A percentile compares a stretch with the other conserved stretches of the same genome.
Evolutionary conservation across 2,113 vertebrate genomes (phyloP).

Genomic region (Heterochromis multidens): DNA sequence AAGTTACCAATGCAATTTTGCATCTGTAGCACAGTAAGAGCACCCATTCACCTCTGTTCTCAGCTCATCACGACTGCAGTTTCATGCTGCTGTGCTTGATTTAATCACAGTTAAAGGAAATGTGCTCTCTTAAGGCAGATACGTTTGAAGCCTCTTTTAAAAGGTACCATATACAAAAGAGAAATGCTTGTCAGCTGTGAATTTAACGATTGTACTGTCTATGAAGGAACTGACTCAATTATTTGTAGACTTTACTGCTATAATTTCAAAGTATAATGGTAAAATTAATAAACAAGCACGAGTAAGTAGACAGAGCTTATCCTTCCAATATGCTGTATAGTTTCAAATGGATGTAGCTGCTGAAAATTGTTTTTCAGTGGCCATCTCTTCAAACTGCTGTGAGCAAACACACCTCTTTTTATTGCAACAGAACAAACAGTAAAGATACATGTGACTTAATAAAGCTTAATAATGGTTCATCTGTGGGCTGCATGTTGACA

Average conservation of each 20-base stretch:
- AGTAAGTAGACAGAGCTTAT: background rate
- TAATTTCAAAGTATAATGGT: background rate
- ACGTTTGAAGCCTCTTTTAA: background rate
- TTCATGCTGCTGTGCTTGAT: background rate
- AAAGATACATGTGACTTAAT: background rate
- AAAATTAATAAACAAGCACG: background rate
- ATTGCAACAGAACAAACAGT: slow-evolving; percentile 41
- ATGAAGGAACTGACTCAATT: background rate
- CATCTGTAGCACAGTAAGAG: background rate
- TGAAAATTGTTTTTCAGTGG: background rate
- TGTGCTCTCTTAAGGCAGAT: background rate
- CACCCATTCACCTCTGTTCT: background rate
- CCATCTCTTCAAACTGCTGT: background rate
- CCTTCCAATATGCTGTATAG: background rate
- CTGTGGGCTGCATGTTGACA: slow-evolving; percentile 22
- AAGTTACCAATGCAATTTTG: background rate
- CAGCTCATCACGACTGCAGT: background rate
- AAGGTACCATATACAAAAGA: background rate
- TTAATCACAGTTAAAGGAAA: background rate
- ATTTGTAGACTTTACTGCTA: background rate
- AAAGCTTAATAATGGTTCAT: slow-evolving; percentile 15
- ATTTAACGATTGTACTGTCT: background rate
- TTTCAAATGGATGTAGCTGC: background rate
- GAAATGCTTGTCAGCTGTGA: background rate
- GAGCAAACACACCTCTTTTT: slow-evolving; percentile 12